Evolutionary conservation across 2,113 vertebrate genomes (phyloP).

Genomic region (Odocoileus virginianus): DNA sequence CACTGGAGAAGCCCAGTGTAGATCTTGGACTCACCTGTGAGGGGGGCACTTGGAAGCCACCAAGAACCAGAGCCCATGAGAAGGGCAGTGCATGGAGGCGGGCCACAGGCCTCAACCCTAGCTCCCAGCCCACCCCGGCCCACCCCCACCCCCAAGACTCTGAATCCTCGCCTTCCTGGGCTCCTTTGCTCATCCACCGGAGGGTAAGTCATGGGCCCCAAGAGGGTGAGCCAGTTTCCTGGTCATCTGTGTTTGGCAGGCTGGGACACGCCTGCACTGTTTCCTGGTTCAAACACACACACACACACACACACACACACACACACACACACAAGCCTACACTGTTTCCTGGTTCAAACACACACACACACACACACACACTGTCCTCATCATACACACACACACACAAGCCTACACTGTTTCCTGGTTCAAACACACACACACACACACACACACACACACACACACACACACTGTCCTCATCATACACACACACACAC

Average conservation of each 20-base stretch:
- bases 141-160: no score
- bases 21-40: neutral
- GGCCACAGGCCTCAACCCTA: neutral
- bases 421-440: neutral
- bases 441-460: neutral
- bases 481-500: neutral
- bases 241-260: neutral
- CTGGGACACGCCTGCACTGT: fast-evolving
- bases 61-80: no score
- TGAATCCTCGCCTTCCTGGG: neutral
- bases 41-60: neutral
- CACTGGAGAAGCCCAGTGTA: no score
- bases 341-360: no score
- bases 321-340: neutral
- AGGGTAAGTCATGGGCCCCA: neutral
- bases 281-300: neutral
- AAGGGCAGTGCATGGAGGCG: neutral
- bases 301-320: neutral
- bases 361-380: no score
- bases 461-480: neutral
- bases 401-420: neutral
- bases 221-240: neutral
- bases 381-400: no score
- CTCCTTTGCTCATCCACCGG: neutral
- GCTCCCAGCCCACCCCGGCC: neutral